Conservation (phyloP, 2,797 vertebrate species). For the Cirrhinus mrigala region DNA sequence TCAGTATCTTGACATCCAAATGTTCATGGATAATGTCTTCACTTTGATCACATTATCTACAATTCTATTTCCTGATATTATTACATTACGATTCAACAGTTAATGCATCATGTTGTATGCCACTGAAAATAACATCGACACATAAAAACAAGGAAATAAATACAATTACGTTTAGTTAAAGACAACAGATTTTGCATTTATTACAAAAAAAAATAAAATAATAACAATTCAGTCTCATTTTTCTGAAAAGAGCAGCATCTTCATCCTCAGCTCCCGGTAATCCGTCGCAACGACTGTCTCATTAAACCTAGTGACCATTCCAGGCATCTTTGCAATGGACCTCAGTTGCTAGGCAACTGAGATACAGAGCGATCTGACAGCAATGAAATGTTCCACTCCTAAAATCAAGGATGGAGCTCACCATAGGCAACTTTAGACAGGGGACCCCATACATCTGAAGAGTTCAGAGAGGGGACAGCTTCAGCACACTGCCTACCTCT, state of each 20-base stretch:
- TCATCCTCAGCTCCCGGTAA: conserved; percentile 38
- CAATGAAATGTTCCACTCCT: conserved; percentile 59
- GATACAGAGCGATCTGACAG: conserved; percentile 51
- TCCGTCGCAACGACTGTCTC: conserved; percentile 10
- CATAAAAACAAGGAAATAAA: conserved; percentile 27
- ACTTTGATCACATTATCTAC: conserved; percentile 46
- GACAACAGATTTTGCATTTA: background rate
- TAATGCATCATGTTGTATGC: conserved; percentile 35
- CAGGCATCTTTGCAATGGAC: conserved; percentile 54
- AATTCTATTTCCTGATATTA: conserved; percentile 41
- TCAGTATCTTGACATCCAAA: conserved; percentile 27
- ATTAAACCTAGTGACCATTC: conserved; percentile 56
- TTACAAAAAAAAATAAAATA: too few species aligned
- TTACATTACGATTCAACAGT: conserved; percentile 43
- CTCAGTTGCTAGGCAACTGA: conserved; percentile 63
- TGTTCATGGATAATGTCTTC: conserved; percentile 35
- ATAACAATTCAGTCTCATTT: background rate
- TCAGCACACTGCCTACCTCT: conserved; percentile 4
- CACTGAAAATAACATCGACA: conserved; percentile 32
- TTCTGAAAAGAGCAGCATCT: conserved; percentile 21
- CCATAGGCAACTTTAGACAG: conserved; percentile 38
- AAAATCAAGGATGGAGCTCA: conserved; percentile 55
- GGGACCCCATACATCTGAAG: conserved; percentile 40
- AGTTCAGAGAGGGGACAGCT: conserved; percentile 32
- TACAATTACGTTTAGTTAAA: background rate